Evolutionary conservation across 53 echinoderm and acorn worm genomes (phyloP).

Genomic region (Patiria pectinifera): DNA sequence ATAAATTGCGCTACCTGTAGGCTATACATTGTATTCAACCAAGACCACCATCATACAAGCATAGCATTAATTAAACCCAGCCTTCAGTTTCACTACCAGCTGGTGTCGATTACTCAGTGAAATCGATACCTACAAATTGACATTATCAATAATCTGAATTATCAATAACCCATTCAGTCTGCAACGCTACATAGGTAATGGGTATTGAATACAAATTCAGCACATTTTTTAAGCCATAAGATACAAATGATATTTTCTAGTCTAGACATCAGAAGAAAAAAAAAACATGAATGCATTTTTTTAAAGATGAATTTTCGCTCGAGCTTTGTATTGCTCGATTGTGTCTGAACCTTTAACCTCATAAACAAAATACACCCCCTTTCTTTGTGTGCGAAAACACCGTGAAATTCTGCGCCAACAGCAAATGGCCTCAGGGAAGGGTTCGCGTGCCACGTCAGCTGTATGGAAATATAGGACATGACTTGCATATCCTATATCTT

Average conservation of each 20-base stretch:
- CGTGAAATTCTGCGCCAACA: background rate
- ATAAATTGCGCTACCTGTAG: background rate
- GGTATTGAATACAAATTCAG: background rate
- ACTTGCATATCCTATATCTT: background rate
- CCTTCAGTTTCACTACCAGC: conserved; percentile 34
- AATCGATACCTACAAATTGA: conserved; percentile 3
- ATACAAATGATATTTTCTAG: too few species aligned
- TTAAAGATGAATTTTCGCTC: too few species aligned
- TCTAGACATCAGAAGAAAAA: too few species aligned
- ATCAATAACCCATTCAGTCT: background rate
- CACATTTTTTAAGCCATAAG: background rate
- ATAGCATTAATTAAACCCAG: conserved; percentile 14
- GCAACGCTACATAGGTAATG: background rate
- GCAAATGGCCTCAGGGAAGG: background rate
- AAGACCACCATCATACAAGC: background rate
- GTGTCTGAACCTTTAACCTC: too few species aligned
- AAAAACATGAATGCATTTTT: too few species aligned
- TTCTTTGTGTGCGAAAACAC: background rate
- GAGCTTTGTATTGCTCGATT: too few species aligned
- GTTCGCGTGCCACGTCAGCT: background rate
- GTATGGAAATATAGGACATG: background rate
- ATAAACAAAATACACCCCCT: background rate
- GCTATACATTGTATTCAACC: background rate
- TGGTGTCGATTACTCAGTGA: conserved; percentile 1
- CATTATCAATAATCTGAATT: background rate